These are phyloP conservation scores for Trypoxylus dichotomus DNA, from an alignment of 1,140 invertebrate species.

Conservation along the genomic window DNA sequence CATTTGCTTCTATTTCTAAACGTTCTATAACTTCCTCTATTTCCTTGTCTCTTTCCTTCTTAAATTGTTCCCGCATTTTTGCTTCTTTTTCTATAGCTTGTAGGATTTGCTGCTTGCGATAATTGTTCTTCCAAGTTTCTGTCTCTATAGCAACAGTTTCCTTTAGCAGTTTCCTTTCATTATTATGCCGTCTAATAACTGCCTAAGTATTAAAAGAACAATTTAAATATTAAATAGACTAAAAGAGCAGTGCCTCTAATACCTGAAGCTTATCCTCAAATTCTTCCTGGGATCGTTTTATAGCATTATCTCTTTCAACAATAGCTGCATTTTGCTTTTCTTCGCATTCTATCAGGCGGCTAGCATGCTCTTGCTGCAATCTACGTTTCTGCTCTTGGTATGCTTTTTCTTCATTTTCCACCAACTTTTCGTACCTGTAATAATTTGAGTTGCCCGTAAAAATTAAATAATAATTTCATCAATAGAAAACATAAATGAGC, in stretches of 20 bases:
- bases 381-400: constrained; percentile 59
- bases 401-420: constrained; percentile 58
- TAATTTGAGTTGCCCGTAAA: too few species aligned
- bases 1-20: constrained; percentile 62
- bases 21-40: constrained; percentile 67
- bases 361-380: constrained; percentile 55
- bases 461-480: too few species aligned
- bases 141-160: constrained; percentile 60
- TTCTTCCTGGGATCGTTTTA: constrained; percentile 55
- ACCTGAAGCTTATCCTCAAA: constrained; percentile 55
- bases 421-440: constrained; percentile 57
- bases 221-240: too few species aligned
- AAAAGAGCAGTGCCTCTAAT: too few species aligned
- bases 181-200: constrained; percentile 53
- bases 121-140: constrained; percentile 59
- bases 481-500: too few species aligned
- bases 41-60: constrained; percentile 65
- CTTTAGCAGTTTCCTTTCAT: constrained; percentile 59
- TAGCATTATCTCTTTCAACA: constrained; percentile 52
- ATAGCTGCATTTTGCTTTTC: constrained; percentile 52
- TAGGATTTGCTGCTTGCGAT: constrained; percentile 59
- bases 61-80: constrained; percentile 61
- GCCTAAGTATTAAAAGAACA: constrained; percentile 16
- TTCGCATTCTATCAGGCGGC: constrained; percentile 55
- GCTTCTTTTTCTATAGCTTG: constrained; percentile 61